Evolutionary conservation across 2,113 vertebrate genomes (phyloP).

Genomic region (Ploceus nigricollis): DNA sequence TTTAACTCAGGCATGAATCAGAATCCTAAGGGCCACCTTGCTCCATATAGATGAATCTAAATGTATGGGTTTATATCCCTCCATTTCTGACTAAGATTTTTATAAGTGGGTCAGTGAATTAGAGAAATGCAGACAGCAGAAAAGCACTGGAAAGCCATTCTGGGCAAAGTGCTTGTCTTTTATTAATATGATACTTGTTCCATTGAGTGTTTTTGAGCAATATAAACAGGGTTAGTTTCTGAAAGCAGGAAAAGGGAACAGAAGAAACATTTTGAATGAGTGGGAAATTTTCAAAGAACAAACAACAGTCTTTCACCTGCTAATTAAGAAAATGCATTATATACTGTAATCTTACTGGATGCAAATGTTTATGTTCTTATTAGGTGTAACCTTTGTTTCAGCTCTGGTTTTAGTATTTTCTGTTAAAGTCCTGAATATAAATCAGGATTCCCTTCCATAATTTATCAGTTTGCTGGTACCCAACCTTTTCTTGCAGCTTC

Average conservation of each 20-base stretch:
- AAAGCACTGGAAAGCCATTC: neutral
- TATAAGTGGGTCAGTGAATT: neutral
- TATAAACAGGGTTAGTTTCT: neutral
- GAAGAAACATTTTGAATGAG: neutral
- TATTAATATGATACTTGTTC: neutral
- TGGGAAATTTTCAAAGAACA: neutral
- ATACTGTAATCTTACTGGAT: neutral
- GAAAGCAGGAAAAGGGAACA: neutral
- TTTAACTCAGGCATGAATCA: neutral
- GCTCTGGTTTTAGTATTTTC: neutral
- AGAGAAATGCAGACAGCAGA: neutral
- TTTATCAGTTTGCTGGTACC: neutral
- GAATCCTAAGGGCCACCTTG: neutral
- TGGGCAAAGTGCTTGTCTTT: neutral
- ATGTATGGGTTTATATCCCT: neutral
- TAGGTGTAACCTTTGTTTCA: neutral
- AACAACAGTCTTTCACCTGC: neutral
- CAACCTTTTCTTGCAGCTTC: neutral
- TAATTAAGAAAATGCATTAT: neutral
- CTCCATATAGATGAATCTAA: neutral
- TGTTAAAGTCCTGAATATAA: neutral
- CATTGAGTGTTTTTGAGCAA: neutral
- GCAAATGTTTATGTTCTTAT: neutral
- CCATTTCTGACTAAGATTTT: neutral
- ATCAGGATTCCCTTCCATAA: neutral